Evolutionary conservation across 2,797 vertebrate genomes (phyloP), one percentile per base, ranked within the genome.

Genomic region (Coilia nasus): DNA sequence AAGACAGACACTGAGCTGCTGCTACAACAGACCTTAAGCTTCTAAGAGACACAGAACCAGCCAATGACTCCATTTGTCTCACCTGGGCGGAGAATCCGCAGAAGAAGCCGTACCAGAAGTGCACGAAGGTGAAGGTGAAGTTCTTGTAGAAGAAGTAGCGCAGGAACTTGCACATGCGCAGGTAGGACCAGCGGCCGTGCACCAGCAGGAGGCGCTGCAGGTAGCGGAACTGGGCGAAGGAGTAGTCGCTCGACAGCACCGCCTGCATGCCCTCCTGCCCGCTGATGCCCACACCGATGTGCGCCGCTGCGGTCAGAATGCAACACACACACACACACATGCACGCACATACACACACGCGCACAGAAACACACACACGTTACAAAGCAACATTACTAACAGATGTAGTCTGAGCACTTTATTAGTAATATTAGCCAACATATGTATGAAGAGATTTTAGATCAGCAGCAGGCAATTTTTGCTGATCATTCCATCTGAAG

Each of bases 91-190:
- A 99, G 92, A 98, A 99, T 59, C 98, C 97, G 0, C 95, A 98
- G 94, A 96, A 99, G 96, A 98, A 99, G 83, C 94, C 97, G 1
- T 97, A 99, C 98, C 98, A 99, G 95, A 99, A 97, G 81, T 99
- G 98, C 28, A 98, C 96, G 31, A 99, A 92, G 0, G 98, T 98
- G 91, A 99, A 99, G 89, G 97, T 95, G 90, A 99, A 99, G 93
- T 99, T 99, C 94, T 99, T 99, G 90, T 98, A 99, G 93, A 99
- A 99, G 91, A 99, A 99, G 88, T 98, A 99, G 60, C 93, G 91
- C 50, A 99, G 95, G 90, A 99, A 99, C 90, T 97, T 98, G 96
- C 97, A 98, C 97, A 99, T 98, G 92, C 97, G 97, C 59, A 97
- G 93, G 87, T 99, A 99, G 35, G 98, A 99, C 98, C 98, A 99